phyloP scores from a whole-genome alignment of 2,797 vertebrate genomes.

The Amblyraja radiata region DNA sequence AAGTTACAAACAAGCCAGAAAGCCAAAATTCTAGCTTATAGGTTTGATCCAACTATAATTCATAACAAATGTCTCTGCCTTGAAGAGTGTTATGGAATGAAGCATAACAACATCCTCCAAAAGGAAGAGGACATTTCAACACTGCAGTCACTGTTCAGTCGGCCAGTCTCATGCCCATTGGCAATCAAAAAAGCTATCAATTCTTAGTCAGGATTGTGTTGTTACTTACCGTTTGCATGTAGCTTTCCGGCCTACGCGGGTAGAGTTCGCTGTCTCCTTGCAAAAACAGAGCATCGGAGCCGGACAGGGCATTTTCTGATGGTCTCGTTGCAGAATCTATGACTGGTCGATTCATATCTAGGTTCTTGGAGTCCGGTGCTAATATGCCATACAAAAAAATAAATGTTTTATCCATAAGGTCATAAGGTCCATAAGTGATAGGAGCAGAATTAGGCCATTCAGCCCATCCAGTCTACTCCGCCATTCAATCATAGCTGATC shows the following conservation, averaged over 20 bases:
- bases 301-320: background rate
- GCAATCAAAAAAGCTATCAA: background rate
- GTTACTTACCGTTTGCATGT: background rate
- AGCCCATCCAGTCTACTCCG: no score
- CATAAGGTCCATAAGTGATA: no score
- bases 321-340: background rate
- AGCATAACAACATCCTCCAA: background rate
- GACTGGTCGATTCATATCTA: background rate
- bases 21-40: background rate
- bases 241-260: background rate
- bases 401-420: background rate
- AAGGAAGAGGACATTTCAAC: background rate
- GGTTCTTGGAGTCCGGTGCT: background rate
- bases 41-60: background rate
- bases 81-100: background rate
- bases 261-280: background rate
- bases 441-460: no score
- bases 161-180: background rate
- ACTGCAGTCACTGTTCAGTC: background rate
- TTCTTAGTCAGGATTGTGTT: background rate
- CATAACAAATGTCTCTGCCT: background rate
- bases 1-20: background rate
- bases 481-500: no score
- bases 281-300: background rate
- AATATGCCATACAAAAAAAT: background rate